Conservation (phyloP, 2,888 invertebrate species). For the Pachydiplax longipennis region DNA sequence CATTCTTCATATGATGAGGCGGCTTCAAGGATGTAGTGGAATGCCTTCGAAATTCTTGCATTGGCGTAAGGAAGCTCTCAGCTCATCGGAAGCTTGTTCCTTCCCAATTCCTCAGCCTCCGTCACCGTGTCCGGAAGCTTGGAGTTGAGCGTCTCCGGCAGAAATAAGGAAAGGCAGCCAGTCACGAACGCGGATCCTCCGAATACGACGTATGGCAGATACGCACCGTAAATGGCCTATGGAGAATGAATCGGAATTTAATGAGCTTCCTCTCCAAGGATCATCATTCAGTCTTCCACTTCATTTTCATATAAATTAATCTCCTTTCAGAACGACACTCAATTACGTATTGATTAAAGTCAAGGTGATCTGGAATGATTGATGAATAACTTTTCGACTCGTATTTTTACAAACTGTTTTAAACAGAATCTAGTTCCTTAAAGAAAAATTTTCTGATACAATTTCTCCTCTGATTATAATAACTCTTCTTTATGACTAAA, state of each 20-base stretch:
- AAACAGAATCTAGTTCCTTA: too few relatives aligned
- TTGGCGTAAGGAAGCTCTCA: not conserved
- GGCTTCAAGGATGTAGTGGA: not conserved
- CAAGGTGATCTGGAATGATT: too few relatives aligned
- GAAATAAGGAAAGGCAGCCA: constrained; percentile 68
- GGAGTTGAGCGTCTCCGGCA: constrained; percentile 75
- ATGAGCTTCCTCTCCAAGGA: not conserved
- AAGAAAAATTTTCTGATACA: too few relatives aligned
- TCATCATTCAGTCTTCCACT: too few relatives aligned
- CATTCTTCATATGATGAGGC: too few relatives aligned
- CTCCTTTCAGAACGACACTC: too few relatives aligned
- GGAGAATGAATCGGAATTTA: not conserved
- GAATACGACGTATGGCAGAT: constrained; percentile 71
- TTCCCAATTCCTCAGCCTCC: constrained; percentile 68
- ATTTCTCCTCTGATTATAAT: too few relatives aligned
- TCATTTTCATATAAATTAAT: too few relatives aligned
- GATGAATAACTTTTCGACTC: too few relatives aligned
- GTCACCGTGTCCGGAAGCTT: constrained; percentile 72
- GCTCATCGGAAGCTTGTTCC: not conserved
- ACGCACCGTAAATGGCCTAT: constrained; percentile 56
- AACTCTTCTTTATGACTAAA: too few relatives aligned
- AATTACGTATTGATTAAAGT: too few relatives aligned
- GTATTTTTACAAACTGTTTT: too few relatives aligned
- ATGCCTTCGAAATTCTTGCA: not conserved
- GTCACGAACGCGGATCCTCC: constrained; percentile 69